These are phyloP conservation scores for Rynchops niger DNA, from an alignment of 2,113 vertebrate genomes.

Conservation along the genomic window DNA sequence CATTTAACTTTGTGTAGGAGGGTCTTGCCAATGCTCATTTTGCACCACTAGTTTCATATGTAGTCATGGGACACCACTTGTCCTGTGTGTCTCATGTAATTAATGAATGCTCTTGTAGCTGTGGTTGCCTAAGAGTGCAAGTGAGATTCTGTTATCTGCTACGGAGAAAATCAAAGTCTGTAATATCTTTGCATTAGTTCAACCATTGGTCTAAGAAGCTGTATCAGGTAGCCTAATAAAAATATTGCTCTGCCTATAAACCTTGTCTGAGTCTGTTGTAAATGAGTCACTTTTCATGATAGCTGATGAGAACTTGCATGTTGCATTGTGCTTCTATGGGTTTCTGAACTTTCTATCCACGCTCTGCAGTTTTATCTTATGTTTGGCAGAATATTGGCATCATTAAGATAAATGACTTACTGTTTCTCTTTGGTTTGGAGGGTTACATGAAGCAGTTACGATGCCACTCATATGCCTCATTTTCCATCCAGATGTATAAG, in stretches of 20 bases:
- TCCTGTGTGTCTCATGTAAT: not conserved
- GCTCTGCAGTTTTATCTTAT: not conserved
- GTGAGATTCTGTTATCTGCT: not conserved
- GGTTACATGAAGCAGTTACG: not conserved
- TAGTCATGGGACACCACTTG: not conserved
- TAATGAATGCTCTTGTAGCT: not conserved
- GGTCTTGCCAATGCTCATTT: not conserved
- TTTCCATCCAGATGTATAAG: not conserved
- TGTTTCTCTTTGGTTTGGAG: not conserved
- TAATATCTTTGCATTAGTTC: not conserved
- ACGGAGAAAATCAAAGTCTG: slow-evolving; percentile 10
- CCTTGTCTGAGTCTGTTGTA: not conserved
- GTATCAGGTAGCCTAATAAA: slow-evolving; percentile 8
- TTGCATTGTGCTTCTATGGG: not conserved
- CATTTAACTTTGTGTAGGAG: not conserved
- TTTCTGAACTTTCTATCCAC: not conserved
- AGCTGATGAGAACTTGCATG: not conserved
- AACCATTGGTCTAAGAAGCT: not conserved
- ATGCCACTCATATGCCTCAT: not conserved
- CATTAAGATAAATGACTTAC: not conserved
- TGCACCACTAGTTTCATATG: not conserved
- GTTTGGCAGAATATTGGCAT: not conserved
- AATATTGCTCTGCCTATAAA: slow-evolving; percentile 8
- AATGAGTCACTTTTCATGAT: slow-evolving; percentile 14
- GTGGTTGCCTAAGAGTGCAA: not conserved